Conservation (phyloP, 2,888 invertebrate genomes). For the Prosopocoilus inquinatus region DNA sequence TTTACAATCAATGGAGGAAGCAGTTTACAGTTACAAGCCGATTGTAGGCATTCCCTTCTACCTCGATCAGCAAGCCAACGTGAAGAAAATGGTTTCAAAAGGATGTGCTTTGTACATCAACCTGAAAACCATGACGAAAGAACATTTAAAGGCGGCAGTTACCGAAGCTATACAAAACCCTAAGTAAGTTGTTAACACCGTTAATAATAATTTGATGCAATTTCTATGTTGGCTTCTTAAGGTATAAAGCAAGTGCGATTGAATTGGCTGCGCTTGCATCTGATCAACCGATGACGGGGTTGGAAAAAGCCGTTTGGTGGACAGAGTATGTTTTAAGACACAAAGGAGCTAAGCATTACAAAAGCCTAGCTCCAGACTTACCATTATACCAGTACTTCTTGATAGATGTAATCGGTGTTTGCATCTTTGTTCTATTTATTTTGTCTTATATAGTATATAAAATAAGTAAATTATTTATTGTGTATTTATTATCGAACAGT, state of each 20-base stretch:
- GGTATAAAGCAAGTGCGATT: background rate
- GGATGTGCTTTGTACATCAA: constrained; percentile 31
- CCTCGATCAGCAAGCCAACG: constrained; percentile 36
- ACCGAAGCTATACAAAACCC: constrained; percentile 28
- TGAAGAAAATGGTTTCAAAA: constrained; percentile 26
- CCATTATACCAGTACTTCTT: constrained; percentile 4
- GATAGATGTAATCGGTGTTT: background rate
- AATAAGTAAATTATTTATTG: background rate
- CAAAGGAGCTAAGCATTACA: background rate
- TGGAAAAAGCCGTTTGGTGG: constrained; percentile 4
- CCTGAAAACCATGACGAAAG: constrained; percentile 28
- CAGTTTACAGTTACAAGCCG: constrained; percentile 32
- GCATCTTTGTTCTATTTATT: background rate
- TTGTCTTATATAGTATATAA: background rate
- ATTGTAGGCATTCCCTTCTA: constrained; percentile 36
- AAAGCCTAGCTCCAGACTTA: background rate
- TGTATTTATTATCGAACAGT: background rate
- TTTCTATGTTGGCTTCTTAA: background rate
- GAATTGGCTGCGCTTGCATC: background rate
- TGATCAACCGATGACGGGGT: constrained; percentile 5
- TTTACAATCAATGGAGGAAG: constrained; percentile 36
- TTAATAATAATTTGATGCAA: background rate
- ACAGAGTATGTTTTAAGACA: constrained; percentile 2
- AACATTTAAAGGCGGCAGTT: constrained; percentile 32
- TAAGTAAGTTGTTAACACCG: constrained; percentile 26